A percentile compares a stretch with the other conserved stretches of the same genome.
phyloP scores from a whole-genome alignment of 2,113 vertebrate genomes.

The Platysternon megacephalum region DNA sequence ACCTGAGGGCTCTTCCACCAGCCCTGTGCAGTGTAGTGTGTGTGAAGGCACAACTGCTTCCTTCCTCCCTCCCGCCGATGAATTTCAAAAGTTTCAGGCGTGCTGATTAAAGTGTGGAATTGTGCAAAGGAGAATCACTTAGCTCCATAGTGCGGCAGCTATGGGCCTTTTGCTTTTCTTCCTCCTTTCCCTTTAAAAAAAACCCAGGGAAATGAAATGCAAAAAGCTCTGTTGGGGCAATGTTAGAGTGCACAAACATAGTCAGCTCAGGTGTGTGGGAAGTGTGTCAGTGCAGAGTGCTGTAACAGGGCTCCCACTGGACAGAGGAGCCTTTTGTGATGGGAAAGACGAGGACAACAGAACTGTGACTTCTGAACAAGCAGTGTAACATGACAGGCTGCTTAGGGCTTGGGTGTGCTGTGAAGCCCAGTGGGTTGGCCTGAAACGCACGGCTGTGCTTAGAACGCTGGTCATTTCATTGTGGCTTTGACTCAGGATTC shows the following conservation, averaged over 20 bases:
- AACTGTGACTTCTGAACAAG: background rate
- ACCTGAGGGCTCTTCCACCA: background rate
- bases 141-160: background rate
- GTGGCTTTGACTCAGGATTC: background rate
- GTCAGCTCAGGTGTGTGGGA: no score
- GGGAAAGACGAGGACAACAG: background rate
- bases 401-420: no score
- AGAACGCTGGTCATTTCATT: background rate
- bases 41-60: background rate
- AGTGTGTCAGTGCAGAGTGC: background rate
- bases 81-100: background rate
- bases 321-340: background rate
- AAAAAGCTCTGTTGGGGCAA: background rate
- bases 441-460: background rate
- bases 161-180: background rate
- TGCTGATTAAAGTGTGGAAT: background rate
- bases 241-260: background rate
- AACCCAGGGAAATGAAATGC: background rate
- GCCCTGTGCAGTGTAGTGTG: background rate
- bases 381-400: background rate
- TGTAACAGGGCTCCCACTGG: background rate
- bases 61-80: fast-evolving
- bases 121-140: background rate
- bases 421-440: background rate
- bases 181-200: background rate